These are phyloP conservation scores for Thalassoma bifasciatum DNA, from an alignment of 2,113 vertebrate species.

Conservation along the genomic window DNA sequence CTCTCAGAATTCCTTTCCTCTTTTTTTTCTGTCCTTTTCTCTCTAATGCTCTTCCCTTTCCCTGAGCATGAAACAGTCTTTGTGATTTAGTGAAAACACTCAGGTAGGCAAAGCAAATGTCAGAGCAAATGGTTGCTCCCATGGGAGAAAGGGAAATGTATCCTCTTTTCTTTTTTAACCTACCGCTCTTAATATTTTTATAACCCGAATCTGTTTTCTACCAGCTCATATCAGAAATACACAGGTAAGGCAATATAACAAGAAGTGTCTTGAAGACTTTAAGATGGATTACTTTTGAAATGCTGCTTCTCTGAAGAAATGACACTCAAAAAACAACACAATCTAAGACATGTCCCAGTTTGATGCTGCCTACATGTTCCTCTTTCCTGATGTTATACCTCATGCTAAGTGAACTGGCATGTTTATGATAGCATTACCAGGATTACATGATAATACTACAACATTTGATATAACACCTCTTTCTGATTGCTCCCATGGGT, in stretches of 20 bases:
- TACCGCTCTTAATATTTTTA: conserved; percentile 16
- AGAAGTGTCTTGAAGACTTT: too few species aligned
- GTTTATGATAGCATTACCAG: background rate
- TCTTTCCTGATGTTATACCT: background rate
- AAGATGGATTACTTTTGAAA: too few species aligned
- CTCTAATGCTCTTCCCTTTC: background rate
- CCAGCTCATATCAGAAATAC: conserved; percentile 13
- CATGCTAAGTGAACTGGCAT: background rate
- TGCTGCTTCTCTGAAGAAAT: too few species aligned
- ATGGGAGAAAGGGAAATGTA: conserved; percentile 15
- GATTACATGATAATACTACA: conserved; percentile 9
- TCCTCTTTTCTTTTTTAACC: conserved; percentile 7
- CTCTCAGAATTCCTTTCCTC: background rate
- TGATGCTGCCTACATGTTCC: background rate
- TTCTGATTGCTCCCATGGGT: conserved; percentile 49
- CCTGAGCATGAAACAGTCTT: conserved; percentile 26
- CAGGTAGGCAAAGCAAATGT: conserved; percentile 71
- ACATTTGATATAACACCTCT: conserved; percentile 28
- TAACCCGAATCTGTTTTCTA: conserved; percentile 15
- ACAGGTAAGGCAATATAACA: too few species aligned
- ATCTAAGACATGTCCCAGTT: background rate
- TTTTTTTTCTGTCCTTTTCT: background rate
- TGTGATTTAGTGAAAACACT: conserved; percentile 68
- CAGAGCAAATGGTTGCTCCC: conserved; percentile 65
- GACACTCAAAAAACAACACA: too few species aligned